A percentile compares a stretch with the other conserved stretches of the same genome.
Evolutionary conservation across 2,888 invertebrate species (phyloP).

Genomic region (Ennomos fuscantarius): DNA sequence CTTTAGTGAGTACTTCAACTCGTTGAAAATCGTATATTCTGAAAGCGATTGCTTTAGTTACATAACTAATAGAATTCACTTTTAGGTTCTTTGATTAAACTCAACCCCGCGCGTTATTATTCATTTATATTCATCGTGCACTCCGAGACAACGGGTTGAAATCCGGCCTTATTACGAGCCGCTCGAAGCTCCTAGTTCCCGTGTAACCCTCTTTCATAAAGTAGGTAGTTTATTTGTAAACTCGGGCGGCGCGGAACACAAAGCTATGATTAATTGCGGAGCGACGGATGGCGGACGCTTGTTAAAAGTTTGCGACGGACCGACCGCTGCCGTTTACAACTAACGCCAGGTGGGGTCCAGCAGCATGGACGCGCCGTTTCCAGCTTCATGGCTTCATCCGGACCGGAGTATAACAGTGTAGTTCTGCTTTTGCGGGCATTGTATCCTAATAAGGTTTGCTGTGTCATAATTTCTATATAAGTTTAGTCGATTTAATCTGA

Average conservation of each 20-base stretch:
- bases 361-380: constrained; percentile 4
- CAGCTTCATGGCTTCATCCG: constrained; percentile 5
- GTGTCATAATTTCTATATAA: too few species aligned
- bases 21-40: constrained; percentile 5
- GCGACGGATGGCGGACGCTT: constrained; percentile 34
- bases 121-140: constrained; percentile 22
- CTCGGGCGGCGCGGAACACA: constrained; percentile 22
- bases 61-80: constrained; percentile 8
- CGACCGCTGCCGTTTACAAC: constrained; percentile 36
- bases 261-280: constrained; percentile 37
- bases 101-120: constrained; percentile 6
- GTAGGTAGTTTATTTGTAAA: constrained; percentile 25
- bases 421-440: too few species aligned
- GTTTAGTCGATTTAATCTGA: too few species aligned
- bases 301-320: constrained; percentile 39
- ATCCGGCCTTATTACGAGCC: constrained; percentile 12
- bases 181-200: constrained; percentile 12
- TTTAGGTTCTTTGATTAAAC: constrained; percentile 18
- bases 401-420: too few species aligned
- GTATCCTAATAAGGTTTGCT: too few species aligned
- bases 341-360: constrained; percentile 31
- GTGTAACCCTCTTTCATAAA: constrained; percentile 20
- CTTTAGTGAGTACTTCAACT: constrained; percentile 17
- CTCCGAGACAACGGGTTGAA: constrained; percentile 12
- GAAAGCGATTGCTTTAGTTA: constrained; percentile 15